These are phyloP conservation scores for Catalaphyllia jardinei DNA, from an alignment of 64 coral and sea anemone species.

Conservation along the genomic window DNA sequence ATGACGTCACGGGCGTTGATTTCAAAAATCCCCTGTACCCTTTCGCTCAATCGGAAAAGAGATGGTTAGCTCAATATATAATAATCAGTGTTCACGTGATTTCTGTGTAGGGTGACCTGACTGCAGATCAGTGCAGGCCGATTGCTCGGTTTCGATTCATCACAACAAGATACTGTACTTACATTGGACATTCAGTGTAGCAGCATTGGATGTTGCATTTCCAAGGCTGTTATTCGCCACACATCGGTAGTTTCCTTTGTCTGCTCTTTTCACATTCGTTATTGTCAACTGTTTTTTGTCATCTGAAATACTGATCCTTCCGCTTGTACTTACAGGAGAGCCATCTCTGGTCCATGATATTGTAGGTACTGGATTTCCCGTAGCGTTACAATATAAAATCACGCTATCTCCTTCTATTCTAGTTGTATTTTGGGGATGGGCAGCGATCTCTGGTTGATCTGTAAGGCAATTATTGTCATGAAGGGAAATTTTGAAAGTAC, in stretches of 20 bases:
- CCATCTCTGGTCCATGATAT: conserved; percentile 25
- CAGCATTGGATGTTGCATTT: not conserved
- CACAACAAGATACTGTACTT: not conserved
- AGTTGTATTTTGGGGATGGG: not conserved
- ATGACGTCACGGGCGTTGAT: no score
- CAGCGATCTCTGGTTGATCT: not conserved
- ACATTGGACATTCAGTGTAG: conserved; percentile 24
- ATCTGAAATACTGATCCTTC: no score
- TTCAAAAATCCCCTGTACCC: no score
- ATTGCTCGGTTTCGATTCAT: no score
- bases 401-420: no score
- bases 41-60: no score
- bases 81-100: no score
- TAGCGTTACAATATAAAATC: no score
- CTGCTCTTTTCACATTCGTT: not conserved
- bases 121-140: no score
- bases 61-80: no score
- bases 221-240: not conserved
- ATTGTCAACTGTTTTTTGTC: not conserved
- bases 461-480: not conserved
- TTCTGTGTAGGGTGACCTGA: no score
- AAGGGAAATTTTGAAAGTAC: no score
- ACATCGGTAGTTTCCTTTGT: conserved; percentile 11
- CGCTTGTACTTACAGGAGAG: not conserved
- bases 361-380: not conserved